A percentile compares a stretch with the other conserved stretches of the same genome.
Conservation (phyloP, 2,888 invertebrate genomes). For the Darwinula stevensoni region DNA sequence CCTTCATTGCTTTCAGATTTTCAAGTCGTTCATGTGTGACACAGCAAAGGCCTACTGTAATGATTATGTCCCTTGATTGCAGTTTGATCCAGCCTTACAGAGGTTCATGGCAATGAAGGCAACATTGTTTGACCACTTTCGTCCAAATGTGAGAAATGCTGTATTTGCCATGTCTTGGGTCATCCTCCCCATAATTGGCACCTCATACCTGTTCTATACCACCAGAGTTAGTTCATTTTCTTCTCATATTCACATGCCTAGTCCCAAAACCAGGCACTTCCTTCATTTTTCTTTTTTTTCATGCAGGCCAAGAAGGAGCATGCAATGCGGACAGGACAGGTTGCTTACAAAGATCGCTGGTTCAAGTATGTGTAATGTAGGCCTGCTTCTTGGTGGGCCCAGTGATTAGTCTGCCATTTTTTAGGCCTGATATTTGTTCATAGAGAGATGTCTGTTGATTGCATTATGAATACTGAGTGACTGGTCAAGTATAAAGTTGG, state of each 20-base stretch:
- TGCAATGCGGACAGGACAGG: slow-evolving; percentile 32
- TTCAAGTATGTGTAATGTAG: slow-evolving; percentile 1
- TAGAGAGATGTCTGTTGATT: slow-evolving; percentile 18
- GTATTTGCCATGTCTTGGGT: slow-evolving; percentile 22
- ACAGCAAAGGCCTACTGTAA: no score
- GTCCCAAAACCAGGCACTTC: not conserved
- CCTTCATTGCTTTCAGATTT: no score
- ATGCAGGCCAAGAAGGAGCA: slow-evolving; percentile 22
- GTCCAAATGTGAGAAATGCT: slow-evolving; percentile 27
- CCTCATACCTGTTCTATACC: slow-evolving; percentile 23
- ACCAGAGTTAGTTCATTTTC: slow-evolving; percentile 17
- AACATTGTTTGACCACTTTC: slow-evolving; percentile 31
- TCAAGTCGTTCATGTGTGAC: no score
- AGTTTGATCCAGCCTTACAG: slow-evolving; percentile 55
- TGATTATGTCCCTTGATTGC: no score
- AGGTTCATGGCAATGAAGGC: slow-evolving; percentile 39
- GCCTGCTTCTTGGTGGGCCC: no score
- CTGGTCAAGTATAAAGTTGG: no score
- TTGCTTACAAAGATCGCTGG: slow-evolving; percentile 32
- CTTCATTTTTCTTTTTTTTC: slow-evolving; percentile 7
- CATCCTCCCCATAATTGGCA: slow-evolving; percentile 24
- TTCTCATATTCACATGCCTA: not conserved
- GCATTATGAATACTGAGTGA: slow-evolving; percentile 17
- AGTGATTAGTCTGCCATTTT: no score
- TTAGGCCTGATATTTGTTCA: slow-evolving; percentile 17